These are phyloP conservation scores for Drosophila paracracens DNA, from an alignment of 2,888 invertebrate genomes.

Conservation along the genomic window DNA sequence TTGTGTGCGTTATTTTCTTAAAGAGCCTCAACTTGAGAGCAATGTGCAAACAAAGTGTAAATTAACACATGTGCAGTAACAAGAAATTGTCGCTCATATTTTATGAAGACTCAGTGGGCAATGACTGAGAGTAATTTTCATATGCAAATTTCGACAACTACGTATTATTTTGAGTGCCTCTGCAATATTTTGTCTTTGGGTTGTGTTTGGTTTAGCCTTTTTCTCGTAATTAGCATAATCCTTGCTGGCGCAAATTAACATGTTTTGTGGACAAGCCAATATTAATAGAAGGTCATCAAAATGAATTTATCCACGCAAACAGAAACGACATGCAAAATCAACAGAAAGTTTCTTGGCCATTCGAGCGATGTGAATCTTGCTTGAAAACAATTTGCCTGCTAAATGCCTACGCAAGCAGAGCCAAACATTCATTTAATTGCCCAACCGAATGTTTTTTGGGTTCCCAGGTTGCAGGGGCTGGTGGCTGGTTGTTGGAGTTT, in stretches of 20 bases:
- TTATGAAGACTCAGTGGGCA: constrained; percentile 8
- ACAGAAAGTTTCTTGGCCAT: constrained; percentile 40
- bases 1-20: not conserved
- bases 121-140: constrained; percentile 14
- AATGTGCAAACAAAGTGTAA: constrained; percentile 2
- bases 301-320: constrained; percentile 37
- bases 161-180: not conserved
- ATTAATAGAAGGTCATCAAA: constrained; percentile 56
- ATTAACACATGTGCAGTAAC: not conserved
- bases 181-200: not conserved
- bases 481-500: not conserved
- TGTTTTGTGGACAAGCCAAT: constrained; percentile 34
- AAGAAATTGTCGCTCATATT: constrained; percentile 1
- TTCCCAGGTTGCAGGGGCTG: not conserved
- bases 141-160: constrained; percentile 25
- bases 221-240: constrained; percentile 56
- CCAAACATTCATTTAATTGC: constrained; percentile 71
- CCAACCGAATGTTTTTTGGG: constrained; percentile 22
- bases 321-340: constrained; percentile 39
- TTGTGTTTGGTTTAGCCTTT: constrained; percentile 14
- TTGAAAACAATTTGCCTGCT: constrained; percentile 62
- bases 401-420: constrained; percentile 67
- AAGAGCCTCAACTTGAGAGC: not conserved
- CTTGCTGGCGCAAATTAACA: constrained; percentile 39
- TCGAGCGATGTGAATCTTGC: constrained; percentile 32